These are phyloP conservation scores for Microctenopoma lineatum DNA, from an alignment of 2,797 vertebrate species.

Conservation along the genomic window DNA sequence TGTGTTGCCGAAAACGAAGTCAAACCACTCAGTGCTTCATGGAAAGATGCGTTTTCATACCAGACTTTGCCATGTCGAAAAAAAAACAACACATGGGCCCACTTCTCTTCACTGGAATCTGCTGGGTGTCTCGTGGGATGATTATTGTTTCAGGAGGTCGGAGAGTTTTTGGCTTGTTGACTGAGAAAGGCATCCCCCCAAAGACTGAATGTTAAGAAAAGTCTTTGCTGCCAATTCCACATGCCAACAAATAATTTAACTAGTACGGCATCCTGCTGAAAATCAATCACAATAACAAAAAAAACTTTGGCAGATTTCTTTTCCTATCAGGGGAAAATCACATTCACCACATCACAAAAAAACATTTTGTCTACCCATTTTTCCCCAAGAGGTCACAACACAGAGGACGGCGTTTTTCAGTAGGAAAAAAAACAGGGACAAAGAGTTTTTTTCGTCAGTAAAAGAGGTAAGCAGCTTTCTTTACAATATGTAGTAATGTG, in stretches of 20 bases:
- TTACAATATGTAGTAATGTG: neutral
- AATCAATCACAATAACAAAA: conserved; percentile 54
- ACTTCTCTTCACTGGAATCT: conserved; percentile 41
- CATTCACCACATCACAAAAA: conserved; percentile 40
- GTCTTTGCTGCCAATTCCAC: conserved; percentile 55
- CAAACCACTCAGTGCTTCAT: conserved; percentile 16
- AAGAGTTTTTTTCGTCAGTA: neutral
- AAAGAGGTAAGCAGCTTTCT: conserved; percentile 3
- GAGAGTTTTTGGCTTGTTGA: conserved; percentile 55
- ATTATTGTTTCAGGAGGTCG: conserved; percentile 60
- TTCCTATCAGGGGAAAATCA: conserved; percentile 15
- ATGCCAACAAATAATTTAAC: conserved; percentile 62
- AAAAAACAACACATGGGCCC: conserved; percentile 13
- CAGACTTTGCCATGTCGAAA: conserved; percentile 3
- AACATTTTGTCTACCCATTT: conserved; percentile 29
- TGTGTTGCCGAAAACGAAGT: conserved; percentile 22
- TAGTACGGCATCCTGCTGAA: conserved; percentile 39
- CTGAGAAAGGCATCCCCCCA: conserved; percentile 48
- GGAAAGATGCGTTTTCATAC: conserved; percentile 34
- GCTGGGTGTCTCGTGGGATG: conserved; percentile 45
- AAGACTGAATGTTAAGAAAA: conserved; percentile 54
- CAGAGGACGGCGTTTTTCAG: conserved; percentile 5
- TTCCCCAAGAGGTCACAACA: conserved; percentile 12
- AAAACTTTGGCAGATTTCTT: conserved; percentile 11
- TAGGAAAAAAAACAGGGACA: conserved; percentile 7